Percentiles rank a stretch among this genome's conserved stretches.
These are phyloP conservation scores for Aspidiotus destructor DNA, from an alignment of 2,888 invertebrate genomes.

Conservation along the genomic window DNA sequence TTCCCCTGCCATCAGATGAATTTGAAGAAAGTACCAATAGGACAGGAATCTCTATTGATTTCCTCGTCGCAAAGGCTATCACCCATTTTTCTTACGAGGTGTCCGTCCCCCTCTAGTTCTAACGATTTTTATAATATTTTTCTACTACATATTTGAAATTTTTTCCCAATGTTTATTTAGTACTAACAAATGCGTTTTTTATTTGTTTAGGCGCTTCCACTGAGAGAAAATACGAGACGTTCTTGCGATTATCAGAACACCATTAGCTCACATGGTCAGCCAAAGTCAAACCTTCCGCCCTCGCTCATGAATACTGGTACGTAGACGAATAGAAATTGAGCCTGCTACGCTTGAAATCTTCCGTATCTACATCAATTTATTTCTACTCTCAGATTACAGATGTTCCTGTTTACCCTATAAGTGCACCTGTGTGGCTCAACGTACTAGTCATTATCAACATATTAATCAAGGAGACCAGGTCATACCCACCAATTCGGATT, in stretches of 20 bases:
- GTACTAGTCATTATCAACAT: slow-evolving; percentile 30
- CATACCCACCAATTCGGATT: slow-evolving; percentile 9
- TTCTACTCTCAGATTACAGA: slow-evolving; percentile 48
- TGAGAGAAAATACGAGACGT: slow-evolving; percentile 16
- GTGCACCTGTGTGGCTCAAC: slow-evolving; percentile 49
- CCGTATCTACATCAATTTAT: too few relatives aligned
- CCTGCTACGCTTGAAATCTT: too few relatives aligned
- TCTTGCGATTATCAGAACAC: slow-evolving; percentile 16
- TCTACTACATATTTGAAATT: too few relatives aligned
- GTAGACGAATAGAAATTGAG: not conserved
- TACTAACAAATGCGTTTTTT: too few relatives aligned
- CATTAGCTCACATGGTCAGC: slow-evolving; percentile 1
- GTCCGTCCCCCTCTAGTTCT: too few relatives aligned
- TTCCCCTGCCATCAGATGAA: too few relatives aligned
- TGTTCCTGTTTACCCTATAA: slow-evolving; percentile 68
- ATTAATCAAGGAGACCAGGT: slow-evolving; percentile 15
- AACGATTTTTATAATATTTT: too few relatives aligned
- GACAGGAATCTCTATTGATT: too few relatives aligned
- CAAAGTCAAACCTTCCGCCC: not conserved
- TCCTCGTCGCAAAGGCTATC: too few relatives aligned
- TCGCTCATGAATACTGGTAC: slow-evolving; percentile 13
- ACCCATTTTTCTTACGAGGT: too few relatives aligned
- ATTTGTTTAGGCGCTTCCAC: slow-evolving; percentile 9
- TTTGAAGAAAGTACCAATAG: too few relatives aligned
- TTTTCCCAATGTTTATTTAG: too few relatives aligned